Percentiles rank a stretch among this genome's conserved stretches.
phyloP scores from a whole-genome alignment of 2,888 invertebrate species.

The Argynnis bischoffii region DNA sequence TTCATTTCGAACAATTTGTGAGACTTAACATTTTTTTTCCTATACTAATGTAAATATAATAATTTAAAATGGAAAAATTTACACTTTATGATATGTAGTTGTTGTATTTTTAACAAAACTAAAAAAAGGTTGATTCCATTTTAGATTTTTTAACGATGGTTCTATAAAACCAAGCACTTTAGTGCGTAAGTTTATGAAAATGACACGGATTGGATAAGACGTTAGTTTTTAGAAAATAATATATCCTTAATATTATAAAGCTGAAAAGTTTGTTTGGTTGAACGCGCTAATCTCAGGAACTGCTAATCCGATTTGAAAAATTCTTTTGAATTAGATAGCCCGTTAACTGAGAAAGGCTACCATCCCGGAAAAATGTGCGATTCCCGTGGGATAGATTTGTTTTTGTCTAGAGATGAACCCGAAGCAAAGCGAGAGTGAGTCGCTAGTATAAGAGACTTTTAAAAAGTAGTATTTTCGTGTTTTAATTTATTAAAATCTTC shows the following conservation, averaged over 20 bases:
- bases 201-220: slow-evolving; percentile 29
- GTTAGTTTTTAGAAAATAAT: neutral
- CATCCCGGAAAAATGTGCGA: no score
- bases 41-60: slow-evolving; percentile 58
- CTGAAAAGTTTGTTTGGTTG: no score
- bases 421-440: no score
- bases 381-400: no score
- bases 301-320: no score
- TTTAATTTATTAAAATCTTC: neutral
- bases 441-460: neutral
- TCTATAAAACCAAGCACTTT: slow-evolving; percentile 34
- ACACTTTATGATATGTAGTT: slow-evolving; percentile 18
- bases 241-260: no score
- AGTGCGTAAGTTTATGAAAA: slow-evolving; percentile 38
- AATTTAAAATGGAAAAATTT: slow-evolving; percentile 16
- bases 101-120: slow-evolving; percentile 25
- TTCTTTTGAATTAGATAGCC: no score
- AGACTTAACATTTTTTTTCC: slow-evolving; percentile 49
- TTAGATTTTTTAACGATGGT: slow-evolving; percentile 24
- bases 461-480: neutral
- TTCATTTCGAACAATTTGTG: slow-evolving; percentile 41
- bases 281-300: no score
- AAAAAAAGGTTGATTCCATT: slow-evolving; percentile 19
- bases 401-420: no score
- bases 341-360: no score